A percentile compares a stretch with the other conserved stretches of the same genome.
phyloP scores from a whole-genome alignment of 1,140 invertebrate genomes.

The Magallana ariakensis region DNA sequence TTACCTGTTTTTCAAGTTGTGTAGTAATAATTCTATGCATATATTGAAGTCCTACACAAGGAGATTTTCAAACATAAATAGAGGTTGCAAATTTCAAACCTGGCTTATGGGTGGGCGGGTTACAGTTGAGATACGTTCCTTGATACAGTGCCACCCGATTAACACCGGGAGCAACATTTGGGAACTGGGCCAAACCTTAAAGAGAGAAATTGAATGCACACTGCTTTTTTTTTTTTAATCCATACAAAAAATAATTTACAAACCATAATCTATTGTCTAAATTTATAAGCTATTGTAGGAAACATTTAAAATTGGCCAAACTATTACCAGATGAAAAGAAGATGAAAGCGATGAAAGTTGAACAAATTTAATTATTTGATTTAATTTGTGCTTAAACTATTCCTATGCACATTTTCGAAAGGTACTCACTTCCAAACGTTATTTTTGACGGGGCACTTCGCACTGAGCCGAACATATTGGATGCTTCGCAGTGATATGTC shows the following conservation, averaged over 20 bases:
- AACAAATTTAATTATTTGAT: too few species aligned
- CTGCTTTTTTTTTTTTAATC: too few species aligned
- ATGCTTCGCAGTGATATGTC: slow-evolving; percentile 94
- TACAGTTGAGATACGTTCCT: slow-evolving; percentile 64
- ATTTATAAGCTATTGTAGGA: too few species aligned
- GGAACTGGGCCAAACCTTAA: slow-evolving; percentile 65
- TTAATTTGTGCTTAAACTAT: too few species aligned
- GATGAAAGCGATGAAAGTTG: neutral
- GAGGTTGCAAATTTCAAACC: slow-evolving; percentile 46
- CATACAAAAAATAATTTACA: too few species aligned
- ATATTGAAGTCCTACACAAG: too few species aligned
- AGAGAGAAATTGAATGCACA: too few species aligned
- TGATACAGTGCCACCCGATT: slow-evolving; percentile 56
- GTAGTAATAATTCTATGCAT: too few species aligned
- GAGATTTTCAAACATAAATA: too few species aligned
- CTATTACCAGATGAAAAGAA: neutral
- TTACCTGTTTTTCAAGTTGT: too few species aligned
- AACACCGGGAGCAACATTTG: slow-evolving; percentile 59
- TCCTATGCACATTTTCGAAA: neutral
- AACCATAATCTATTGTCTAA: too few species aligned
- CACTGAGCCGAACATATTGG: slow-evolving; percentile 93
- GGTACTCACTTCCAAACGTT: slow-evolving; percentile 88
- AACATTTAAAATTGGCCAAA: too few species aligned
- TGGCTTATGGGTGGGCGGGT: slow-evolving; percentile 61
- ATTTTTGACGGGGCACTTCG: slow-evolving; percentile 92